A percentile compares a stretch with the other conserved stretches of the same genome.
Evolutionary conservation across 1,140 invertebrate species (phyloP).

Genomic region (Leptonema lineaticorne): DNA sequence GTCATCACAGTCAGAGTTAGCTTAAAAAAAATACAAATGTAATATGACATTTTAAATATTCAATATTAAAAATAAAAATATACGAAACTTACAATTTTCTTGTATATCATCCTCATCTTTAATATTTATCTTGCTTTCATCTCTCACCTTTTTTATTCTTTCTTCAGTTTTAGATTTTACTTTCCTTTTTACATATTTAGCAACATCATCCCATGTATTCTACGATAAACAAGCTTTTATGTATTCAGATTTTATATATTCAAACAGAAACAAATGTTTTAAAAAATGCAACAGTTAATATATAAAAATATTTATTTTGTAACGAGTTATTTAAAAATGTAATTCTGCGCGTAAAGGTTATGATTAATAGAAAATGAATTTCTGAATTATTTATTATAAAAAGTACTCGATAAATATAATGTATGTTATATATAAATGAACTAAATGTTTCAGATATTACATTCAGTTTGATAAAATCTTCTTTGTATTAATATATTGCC

Average conservation of each 20-base stretch:
- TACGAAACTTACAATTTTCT: neutral
- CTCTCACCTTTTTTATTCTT: constrained; percentile 71
- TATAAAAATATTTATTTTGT: too few species aligned
- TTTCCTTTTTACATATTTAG: constrained; percentile 80
- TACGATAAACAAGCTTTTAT: constrained; percentile 47
- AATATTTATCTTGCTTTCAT: constrained; percentile 35
- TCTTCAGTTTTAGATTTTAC: constrained; percentile 80
- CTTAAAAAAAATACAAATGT: constrained; percentile 18
- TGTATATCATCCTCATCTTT: constrained; percentile 45
- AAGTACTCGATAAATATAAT: neutral
- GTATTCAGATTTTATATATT: neutral
- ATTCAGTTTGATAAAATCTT: too few species aligned
- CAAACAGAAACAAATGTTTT: neutral
- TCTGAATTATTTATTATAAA: neutral
- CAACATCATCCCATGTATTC: constrained; percentile 83
- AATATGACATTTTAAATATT: constrained; percentile 39
- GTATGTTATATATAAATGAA: neutral
- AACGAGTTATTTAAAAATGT: too few species aligned
- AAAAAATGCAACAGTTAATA: neutral
- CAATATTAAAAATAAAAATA: constrained; percentile 46
- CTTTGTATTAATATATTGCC: too few species aligned
- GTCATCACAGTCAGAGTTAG: constrained; percentile 44
- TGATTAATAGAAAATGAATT: too few species aligned
- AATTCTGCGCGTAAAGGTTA: too few species aligned
- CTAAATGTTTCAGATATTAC: too few species aligned